A percentile compares a stretch with the other conserved stretches of the same genome.
phyloP scores from a whole-genome alignment of 2,888 invertebrate genomes.

The Malacosoma neustria region DNA sequence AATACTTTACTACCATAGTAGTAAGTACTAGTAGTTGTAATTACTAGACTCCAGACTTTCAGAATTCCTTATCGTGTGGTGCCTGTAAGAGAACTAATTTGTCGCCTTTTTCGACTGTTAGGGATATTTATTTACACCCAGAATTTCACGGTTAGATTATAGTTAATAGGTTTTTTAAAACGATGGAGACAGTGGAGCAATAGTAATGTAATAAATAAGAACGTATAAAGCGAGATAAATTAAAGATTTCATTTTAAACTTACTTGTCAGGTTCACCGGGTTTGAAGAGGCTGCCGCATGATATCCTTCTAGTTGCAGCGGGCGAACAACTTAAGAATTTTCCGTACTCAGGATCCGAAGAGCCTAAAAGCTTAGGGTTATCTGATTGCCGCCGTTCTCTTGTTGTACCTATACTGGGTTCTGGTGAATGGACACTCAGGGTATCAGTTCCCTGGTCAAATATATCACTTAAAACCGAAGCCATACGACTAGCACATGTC shows the following conservation, averaged over 20 bases:
- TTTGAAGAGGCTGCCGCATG: slow-evolving; percentile 92
- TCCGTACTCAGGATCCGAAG: slow-evolving; percentile 77
- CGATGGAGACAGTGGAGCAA: too few species aligned
- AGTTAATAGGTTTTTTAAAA: too few species aligned
- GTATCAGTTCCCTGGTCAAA: slow-evolving; percentile 61
- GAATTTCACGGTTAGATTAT: too few species aligned
- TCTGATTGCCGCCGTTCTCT: slow-evolving; percentile 66
- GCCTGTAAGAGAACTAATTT: too few species aligned
- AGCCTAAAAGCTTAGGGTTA: slow-evolving; percentile 75
- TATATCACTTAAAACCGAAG: slow-evolving; percentile 59
- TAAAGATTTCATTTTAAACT: too few species aligned
- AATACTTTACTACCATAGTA: too few species aligned
- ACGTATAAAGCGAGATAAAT: not conserved
- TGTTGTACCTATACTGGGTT: slow-evolving; percentile 56
- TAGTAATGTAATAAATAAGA: too few species aligned
- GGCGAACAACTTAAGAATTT: slow-evolving; percentile 84
- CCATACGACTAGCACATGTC: slow-evolving; percentile 55
- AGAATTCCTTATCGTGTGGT: too few species aligned
- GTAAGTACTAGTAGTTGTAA: too few species aligned
- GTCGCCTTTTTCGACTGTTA: too few species aligned
- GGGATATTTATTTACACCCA: too few species aligned
- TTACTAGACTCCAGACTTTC: too few species aligned
- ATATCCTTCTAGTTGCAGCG: slow-evolving; percentile 91
- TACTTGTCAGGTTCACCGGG: slow-evolving; percentile 79
- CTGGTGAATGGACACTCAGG: slow-evolving; percentile 55